A percentile compares a stretch with the other conserved stretches of the same genome.
These are phyloP conservation scores for Sphenopsis melanotis DNA, from an alignment of 2,797 vertebrate species.

Conservation along the genomic window DNA sequence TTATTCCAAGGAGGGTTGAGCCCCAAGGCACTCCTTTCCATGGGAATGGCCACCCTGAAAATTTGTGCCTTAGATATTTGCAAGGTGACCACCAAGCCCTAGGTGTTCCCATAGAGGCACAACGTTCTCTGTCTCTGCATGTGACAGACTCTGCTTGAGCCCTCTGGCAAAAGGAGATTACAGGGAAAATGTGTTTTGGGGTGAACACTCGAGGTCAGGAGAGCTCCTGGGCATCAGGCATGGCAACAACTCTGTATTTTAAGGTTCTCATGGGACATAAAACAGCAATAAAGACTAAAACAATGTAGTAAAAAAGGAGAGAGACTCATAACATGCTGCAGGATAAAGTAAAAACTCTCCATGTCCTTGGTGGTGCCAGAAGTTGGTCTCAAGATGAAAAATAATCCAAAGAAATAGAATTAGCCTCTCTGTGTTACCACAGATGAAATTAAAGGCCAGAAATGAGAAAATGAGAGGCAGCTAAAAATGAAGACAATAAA, in stretches of 20 bases:
- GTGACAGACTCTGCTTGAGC: not conserved
- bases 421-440: not conserved
- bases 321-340: not conserved
- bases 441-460: not conserved
- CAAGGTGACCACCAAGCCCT: not conserved
- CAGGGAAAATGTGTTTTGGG: not conserved
- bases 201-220: not conserved
- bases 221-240: not conserved
- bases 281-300: not conserved
- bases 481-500: not conserved
- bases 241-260: not conserved
- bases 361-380: not conserved
- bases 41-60: not conserved
- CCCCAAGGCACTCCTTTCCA: not conserved
- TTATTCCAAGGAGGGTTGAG: not conserved
- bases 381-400: not conserved
- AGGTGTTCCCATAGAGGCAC: accelerated
- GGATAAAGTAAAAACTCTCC: not conserved
- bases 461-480: not conserved
- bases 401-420: not conserved
- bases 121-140: not conserved
- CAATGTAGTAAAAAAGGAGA: not conserved
- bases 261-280: not conserved
- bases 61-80: not conserved
- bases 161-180: not conserved